phyloP scores from a whole-genome alignment of 30 jellyfish, hydroid and myxozoan species.

The Cassiopea xamachana region DNA sequence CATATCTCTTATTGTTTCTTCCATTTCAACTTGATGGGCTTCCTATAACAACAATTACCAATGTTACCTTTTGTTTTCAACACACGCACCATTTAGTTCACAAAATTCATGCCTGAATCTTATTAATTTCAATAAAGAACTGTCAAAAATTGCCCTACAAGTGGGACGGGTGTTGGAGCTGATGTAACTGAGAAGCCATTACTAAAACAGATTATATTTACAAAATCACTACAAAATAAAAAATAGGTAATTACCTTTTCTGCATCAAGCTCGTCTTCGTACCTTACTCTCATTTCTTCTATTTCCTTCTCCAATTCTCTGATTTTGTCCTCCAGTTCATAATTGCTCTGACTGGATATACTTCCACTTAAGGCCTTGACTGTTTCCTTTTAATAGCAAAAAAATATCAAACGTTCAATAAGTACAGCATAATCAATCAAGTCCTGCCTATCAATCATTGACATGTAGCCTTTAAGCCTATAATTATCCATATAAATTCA shows the following conservation, averaged over 20 bases:
- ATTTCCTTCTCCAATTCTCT: slow-evolving; percentile 71
- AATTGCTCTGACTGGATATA: slow-evolving; percentile 6
- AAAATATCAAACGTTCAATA: not conserved
- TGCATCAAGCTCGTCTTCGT: slow-evolving; percentile 87
- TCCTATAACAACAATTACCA: slow-evolving; percentile 67
- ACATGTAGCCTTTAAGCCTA: no score
- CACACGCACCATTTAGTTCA: not conserved
- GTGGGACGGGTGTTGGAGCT: no score
- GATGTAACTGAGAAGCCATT: no score
- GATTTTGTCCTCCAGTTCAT: slow-evolving; percentile 71
- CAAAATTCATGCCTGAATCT: not conserved
- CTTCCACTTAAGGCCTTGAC: slow-evolving; percentile 16
- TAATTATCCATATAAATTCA: no score
- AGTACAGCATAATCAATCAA: not conserved
- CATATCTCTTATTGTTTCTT: slow-evolving; percentile 98
- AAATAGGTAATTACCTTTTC: slow-evolving; percentile 74
- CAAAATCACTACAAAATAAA: not conserved
- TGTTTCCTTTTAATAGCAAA: not conserved
- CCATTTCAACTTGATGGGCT: slow-evolving; percentile 98
- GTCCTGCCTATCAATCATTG: no score
- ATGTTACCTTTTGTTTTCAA: not conserved
- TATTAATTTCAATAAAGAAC: no score
- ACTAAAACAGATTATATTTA: no score
- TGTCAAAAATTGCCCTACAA: no score
- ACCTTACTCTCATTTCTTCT: slow-evolving; percentile 64